phyloP scores from a whole-genome alignment of 2,888 invertebrate species.

The Yponomeuta evonymella region DNA sequence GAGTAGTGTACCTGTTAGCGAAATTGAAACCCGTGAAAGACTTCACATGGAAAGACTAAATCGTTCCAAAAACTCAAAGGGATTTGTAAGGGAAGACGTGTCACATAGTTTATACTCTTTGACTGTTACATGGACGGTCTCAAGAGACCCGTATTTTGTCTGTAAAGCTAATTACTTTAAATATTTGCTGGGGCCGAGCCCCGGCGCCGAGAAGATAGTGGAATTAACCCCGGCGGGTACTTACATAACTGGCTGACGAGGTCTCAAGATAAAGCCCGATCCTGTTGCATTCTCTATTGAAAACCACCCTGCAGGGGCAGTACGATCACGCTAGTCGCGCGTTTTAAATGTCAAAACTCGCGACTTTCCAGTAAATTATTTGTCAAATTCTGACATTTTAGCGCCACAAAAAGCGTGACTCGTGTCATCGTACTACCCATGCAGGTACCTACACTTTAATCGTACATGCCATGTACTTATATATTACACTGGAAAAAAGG shows the following conservation, averaged over 20 bases:
- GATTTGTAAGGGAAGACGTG: not conserved
- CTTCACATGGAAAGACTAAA: too few species aligned
- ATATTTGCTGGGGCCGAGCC: slow-evolving; percentile 17
- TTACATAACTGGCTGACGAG: slow-evolving; percentile 5
- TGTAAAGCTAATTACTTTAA: slow-evolving; percentile 9
- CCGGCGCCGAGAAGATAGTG: slow-evolving; percentile 26
- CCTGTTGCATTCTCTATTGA: slow-evolving; percentile 25
- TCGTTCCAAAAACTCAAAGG: not conserved
- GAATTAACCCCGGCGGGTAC: slow-evolving; percentile 24
- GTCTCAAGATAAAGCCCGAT: slow-evolving; percentile 24
- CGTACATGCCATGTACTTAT: not conserved
- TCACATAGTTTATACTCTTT: not conserved
- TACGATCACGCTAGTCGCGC: too few species aligned
- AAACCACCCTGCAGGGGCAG: slow-evolving; percentile 21
- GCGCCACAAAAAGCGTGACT: too few species aligned
- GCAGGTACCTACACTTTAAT: slow-evolving; percentile 17
- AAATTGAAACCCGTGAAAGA: too few species aligned
- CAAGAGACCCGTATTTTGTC: not conserved
- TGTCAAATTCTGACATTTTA: too few species aligned
- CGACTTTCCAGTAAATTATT: too few species aligned
- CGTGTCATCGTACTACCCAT: too few species aligned
- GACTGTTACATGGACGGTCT: not conserved
- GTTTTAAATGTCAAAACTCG: too few species aligned
- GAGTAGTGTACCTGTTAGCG: too few species aligned
- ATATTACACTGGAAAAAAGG: too few species aligned